Evolutionary conservation across 2,113 vertebrate species (phyloP).

Genomic region (Catagonus wagneri): DNA sequence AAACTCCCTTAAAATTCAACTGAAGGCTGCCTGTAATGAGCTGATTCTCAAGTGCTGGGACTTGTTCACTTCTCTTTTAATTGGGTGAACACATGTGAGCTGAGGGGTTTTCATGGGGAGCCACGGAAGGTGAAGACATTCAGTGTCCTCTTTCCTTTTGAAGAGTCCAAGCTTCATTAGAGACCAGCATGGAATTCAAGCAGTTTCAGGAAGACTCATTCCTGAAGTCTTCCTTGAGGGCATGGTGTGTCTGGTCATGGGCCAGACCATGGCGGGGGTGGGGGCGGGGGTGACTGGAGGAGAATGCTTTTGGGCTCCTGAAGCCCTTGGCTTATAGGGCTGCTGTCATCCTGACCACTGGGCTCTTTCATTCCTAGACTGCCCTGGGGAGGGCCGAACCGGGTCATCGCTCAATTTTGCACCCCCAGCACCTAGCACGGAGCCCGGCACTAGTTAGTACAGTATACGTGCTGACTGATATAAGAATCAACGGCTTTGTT

Average conservation of each 20-base stretch:
- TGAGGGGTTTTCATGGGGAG: conserved; percentile 5
- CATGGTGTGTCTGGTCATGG: not conserved
- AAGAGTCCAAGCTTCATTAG: conserved; percentile 14
- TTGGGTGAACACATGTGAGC: not conserved
- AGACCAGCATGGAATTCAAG: conserved; percentile 36
- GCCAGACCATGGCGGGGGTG: not conserved
- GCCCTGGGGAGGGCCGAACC: conserved; percentile 17
- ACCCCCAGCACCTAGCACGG: not conserved
- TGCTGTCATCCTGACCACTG: not conserved
- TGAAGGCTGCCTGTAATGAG: not conserved
- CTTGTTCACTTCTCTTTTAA: not conserved
- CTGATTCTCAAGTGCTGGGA: not conserved
- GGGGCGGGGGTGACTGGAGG: too few relatives aligned
- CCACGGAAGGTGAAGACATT: not conserved
- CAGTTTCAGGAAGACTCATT: not conserved
- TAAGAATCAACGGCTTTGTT: conserved; percentile 43
- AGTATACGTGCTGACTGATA: not conserved
- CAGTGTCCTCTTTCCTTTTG: conserved; percentile 19
- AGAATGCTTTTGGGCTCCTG: not conserved
- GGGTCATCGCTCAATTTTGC: not conserved
- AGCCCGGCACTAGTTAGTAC: not conserved
- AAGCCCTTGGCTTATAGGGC: not conserved
- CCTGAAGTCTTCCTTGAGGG: not conserved
- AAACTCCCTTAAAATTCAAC: conserved; percentile 28
- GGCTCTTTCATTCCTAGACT: not conserved